Base-by-base conservation (phyloP, 2,113 vertebrate genomes). In the Pseudonaja textilis region DNA sequence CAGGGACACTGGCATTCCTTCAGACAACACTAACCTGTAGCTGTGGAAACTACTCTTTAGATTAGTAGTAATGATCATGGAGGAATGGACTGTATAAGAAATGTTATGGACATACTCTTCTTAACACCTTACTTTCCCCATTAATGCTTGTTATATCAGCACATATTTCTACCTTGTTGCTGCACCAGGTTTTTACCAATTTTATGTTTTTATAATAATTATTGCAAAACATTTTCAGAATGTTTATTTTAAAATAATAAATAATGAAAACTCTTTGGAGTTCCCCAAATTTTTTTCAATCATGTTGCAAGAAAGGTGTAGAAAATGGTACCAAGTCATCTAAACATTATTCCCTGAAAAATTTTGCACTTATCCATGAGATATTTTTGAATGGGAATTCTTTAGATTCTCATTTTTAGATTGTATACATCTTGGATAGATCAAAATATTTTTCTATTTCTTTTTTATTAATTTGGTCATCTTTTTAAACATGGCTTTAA, bases 371-470 rank as follows among this genome's bases (percentile, higher is more conserved):
- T 56, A 59, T 1, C 2, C 26, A 69, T 50, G 18, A 52, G 3
- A 29, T n/a, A 34, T 20, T 18, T 90, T 34, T 20, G 18, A 34
- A 34, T 74, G 2, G 64, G 18, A 81, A 9, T 81, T 39, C 2
- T 39, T 6, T 81, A 81, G 69, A 22, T 39, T 81, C 6, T 42
- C 74, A 22, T 39, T 81, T 81, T 39, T 81, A 81, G 69, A 81
- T 20, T 81, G 18, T 42, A 22, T 42, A 39, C 91, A 95, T 94
- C 93, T 90, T n/a, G 42, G 89, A 88, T 22, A 94, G 52, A 55
- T 4, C 7, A 74, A 89, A 39, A 34, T 2, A 50, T 95, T 54
- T 85, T 86, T 54, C 52, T 18, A 39, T 59, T 7, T 39, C n/a
- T 47, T 61, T 20, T 88, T 85, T 14, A 95, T 34, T 93, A 4